Evolutionary conservation across 2,797 vertebrate species (phyloP), one percentile per base, ranked within the genome.

Genomic region (Percopsis omiscomaycus): DNA sequence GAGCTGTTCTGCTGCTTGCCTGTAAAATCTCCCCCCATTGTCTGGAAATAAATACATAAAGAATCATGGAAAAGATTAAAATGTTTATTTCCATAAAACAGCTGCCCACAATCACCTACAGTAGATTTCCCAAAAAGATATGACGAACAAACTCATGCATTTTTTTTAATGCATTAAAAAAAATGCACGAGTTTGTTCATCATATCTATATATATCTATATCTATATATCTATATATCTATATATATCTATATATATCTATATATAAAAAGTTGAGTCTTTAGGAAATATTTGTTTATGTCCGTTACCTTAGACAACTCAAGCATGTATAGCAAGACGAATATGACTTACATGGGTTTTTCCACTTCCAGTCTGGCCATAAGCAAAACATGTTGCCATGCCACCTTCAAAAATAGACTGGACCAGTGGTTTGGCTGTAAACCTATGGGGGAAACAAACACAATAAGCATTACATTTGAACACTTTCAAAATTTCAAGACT

Each of bases 301-400:
- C 22, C 1, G 22, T 22, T 22, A 22, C 22, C 22, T 22, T 22
- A 22, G 22, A 58, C 10, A 30, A 29, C 8, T 9, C 3, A 61
- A 44, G 1, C 1, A 3, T 0, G 27, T 2, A 56, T 14, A 57
- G 27, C 0, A 14, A 46, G 4, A 3, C 4, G 14, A 44, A 10
- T 8, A 22, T 1, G 13, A 92, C 96, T 93, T 91, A 98, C 97
- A 14, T 98, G 95, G 4, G 97, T 99, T 79, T 99, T 99, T 48
- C 98, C 98, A 84, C 98, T 99, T 83, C 97, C 98, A 0, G 97
- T 99, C 80, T 99, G 97, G 9, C 97, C 98, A 32, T 99, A 99
- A 0, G 98, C 97, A 77, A 99, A 99, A 83, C 97, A 99, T 0
- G 98, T 89, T 14, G 92, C 92, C 90, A 92, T 90, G 0, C 93